Evolutionary conservation across 1,140 invertebrate genomes (phyloP), one percentile per base, ranked within the genome.

Genomic region (Cotesia chilonis): DNA sequence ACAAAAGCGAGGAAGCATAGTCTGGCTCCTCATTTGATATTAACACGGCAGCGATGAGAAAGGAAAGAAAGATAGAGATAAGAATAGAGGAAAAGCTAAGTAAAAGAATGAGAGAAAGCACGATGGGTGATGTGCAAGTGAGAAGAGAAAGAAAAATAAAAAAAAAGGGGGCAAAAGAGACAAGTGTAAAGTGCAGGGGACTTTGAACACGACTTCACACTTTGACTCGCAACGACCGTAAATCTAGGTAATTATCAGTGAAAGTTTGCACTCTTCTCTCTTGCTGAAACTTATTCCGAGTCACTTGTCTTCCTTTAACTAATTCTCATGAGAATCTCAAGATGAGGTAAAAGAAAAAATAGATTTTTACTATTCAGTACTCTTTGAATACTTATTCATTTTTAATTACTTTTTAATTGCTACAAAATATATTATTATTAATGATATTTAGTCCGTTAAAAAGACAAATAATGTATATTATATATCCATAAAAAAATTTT

Each of bases 201-300:
- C 81, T 85, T 83, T 81, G 84, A 86, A 86, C 84, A 86, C 84
- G 84, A 86, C 82, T 86, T 86, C 83, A 86, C 84, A 86, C 84
- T 86, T 86, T 85, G 84, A 83, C 84, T 86, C 84, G 74, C 77
- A 37, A 5, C 59, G 80, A 80, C 77, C 79, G 81, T 84, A 82
- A 85, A 85, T 86, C 81, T 83, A 82, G 81, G 82, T 86, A 86
- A 86, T 86, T 86, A 86, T 83, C 83, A 82, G 81, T 78, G 79
- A 81, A 85, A 85, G 77, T 85, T 85, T 73, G 17, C 73, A 74
- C 70, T 76, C 60, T 71, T 70, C 47, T 76, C 74, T 14, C 12
- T 37, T 36, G 9, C 54, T 52, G 17, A 68, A 38, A 65, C 66
- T 68, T 68, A 47, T 63, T 17, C 65, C 68, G 47, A 61, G 51